Percentiles rank a stretch among this genome's conserved stretches.
Evolutionary conservation across 2,888 invertebrate genomes (phyloP).

Genomic region (Mesorhabditis sp.): DNA sequence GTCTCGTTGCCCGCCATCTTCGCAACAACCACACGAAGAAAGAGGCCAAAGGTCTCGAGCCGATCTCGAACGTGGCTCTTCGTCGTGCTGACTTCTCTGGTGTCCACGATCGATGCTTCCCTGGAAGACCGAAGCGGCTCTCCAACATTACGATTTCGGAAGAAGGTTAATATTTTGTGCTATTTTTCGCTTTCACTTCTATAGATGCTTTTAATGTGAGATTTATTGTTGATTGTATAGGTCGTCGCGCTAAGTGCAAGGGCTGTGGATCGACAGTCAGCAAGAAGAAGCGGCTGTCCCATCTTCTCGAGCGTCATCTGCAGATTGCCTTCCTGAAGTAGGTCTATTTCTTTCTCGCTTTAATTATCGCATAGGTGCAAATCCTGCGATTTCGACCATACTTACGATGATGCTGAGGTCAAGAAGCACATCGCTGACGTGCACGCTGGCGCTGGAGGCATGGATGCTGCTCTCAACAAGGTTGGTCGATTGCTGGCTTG

Average conservation of each 20-base stretch:
- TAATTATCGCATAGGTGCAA: slow-evolving; percentile 19
- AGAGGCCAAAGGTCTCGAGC: slow-evolving; percentile 34
- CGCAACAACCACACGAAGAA: slow-evolving; percentile 33
- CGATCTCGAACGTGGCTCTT: slow-evolving; percentile 40
- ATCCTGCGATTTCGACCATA: slow-evolving; percentile 24
- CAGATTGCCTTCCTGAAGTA: slow-evolving; percentile 28
- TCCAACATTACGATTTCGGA: slow-evolving; percentile 39
- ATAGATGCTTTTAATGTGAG: not conserved
- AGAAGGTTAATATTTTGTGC: not conserved
- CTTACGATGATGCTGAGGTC: slow-evolving; percentile 19
- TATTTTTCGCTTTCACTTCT: not conserved
- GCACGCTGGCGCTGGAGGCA: slow-evolving; percentile 16
- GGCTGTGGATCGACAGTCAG: slow-evolving; percentile 31
- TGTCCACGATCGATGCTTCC: slow-evolving; percentile 43
- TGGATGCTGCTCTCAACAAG: not conserved
- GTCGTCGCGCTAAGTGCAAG: slow-evolving; percentile 37
- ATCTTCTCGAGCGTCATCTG: slow-evolving; percentile 35
- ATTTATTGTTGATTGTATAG: slow-evolving; percentile 18
- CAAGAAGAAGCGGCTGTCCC: slow-evolving; percentile 35
- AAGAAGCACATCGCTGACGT: slow-evolving; percentile 21
- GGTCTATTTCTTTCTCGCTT: slow-evolving; percentile 1
- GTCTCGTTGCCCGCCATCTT: slow-evolving; percentile 38
- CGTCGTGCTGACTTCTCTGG: slow-evolving; percentile 34
- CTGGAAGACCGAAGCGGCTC: slow-evolving; percentile 41
- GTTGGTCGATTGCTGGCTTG: not conserved